Evolutionary conservation across 2,797 vertebrate species (phyloP).

Genomic region (Urosaurus nigricauda): DNA sequence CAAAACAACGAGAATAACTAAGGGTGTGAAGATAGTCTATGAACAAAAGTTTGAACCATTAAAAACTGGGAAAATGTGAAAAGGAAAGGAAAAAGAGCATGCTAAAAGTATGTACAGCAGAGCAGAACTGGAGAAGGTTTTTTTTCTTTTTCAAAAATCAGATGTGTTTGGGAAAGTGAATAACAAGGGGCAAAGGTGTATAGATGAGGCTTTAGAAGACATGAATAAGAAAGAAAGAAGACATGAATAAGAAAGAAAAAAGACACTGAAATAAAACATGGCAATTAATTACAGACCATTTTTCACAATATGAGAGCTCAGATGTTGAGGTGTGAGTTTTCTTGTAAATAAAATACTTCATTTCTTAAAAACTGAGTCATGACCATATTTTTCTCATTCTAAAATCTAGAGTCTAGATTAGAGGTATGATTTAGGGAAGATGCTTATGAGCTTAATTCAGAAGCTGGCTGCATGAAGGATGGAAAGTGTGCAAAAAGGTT

Average conservation of each 20-base stretch:
- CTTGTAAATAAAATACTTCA: background rate
- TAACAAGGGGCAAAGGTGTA: background rate
- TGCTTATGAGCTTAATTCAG: background rate
- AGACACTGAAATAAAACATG: background rate
- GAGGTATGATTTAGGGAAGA: too few relatives aligned
- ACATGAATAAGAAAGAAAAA: too few relatives aligned
- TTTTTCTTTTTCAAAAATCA: background rate
- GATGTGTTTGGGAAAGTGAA: background rate
- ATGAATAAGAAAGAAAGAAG: background rate
- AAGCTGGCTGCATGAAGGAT: background rate
- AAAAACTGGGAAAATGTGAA: background rate
- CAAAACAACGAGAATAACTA: background rate
- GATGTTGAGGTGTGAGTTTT: background rate
- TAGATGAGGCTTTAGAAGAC: background rate
- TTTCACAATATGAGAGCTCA: background rate
- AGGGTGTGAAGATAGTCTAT: background rate
- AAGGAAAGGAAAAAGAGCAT: background rate
- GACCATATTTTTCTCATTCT: too few relatives aligned
- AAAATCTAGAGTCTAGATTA: too few relatives aligned
- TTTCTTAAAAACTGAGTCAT: background rate
- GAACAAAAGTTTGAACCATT: background rate
- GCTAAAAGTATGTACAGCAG: background rate
- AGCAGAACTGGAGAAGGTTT: background rate
- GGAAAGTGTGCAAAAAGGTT: background rate
- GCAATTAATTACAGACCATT: background rate